Evolutionary conservation across 1,140 invertebrate genomes (phyloP).

Genomic region (Heliconius eleuchia): DNA sequence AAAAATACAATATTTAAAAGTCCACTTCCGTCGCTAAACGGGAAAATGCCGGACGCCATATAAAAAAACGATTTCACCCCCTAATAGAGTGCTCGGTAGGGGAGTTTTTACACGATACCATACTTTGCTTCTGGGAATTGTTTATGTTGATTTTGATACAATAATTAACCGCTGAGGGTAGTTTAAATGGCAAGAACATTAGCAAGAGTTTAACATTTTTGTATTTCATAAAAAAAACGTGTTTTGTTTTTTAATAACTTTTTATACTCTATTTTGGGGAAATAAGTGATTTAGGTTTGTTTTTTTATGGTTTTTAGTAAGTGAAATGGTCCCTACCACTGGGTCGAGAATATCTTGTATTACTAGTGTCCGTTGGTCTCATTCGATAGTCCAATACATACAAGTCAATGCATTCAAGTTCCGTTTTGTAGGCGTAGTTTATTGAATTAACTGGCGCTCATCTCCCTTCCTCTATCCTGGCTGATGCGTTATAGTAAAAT

Average conservation of each 20-base stretch:
- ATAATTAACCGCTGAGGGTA: slow-evolving; percentile 9
- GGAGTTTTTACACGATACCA: slow-evolving; percentile 48
- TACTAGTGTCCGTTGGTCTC: no score
- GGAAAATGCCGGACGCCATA: slow-evolving; percentile 44
- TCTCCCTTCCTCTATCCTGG: no score
- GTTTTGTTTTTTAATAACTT: not conserved
- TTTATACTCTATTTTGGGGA: no score
- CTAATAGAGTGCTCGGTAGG: slow-evolving; percentile 50
- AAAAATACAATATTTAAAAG: slow-evolving; percentile 24
- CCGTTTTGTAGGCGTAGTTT: no score
- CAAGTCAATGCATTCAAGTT: no score
- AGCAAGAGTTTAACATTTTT: not conserved
- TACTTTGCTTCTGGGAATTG: slow-evolving; percentile 40
- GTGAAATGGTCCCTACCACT: no score
- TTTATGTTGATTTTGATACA: slow-evolving; percentile 29
- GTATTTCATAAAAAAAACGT: not conserved
- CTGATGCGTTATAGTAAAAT: no score
- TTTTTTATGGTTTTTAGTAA: no score
- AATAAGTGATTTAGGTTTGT: no score
- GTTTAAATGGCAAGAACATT: slow-evolving; percentile 10
- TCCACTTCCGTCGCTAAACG: slow-evolving; percentile 34
- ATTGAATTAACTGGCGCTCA: no score
- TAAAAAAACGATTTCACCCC: slow-evolving; percentile 62
- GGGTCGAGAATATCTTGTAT: no score
- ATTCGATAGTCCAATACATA: no score